Conservation (phyloP, 2,113 vertebrate species). For the Sander lucioperca region DNA sequence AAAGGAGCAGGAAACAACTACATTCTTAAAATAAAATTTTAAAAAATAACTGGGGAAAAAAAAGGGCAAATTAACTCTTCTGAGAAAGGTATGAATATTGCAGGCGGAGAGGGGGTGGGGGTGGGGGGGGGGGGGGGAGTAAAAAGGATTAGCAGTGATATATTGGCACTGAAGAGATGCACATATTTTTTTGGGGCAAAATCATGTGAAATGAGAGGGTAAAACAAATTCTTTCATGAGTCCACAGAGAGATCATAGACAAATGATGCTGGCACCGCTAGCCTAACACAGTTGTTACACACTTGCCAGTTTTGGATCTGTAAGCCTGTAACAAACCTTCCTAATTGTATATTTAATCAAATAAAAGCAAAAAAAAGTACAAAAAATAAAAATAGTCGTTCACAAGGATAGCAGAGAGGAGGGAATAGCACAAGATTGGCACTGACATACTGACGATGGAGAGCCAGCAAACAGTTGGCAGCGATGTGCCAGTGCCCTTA, state of each 20-base stretch:
- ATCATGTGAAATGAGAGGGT: conserved; percentile 28
- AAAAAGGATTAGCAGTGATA: conserved; percentile 21
- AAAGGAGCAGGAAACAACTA: not conserved
- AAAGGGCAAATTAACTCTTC: not conserved
- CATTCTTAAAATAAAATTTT: not conserved
- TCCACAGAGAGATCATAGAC: conserved; percentile 48
- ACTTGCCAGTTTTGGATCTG: conserved; percentile 42
- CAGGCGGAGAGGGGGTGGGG: no score
- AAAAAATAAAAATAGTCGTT: conserved; percentile 37
- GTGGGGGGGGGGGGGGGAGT: no score
- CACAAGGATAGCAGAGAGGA: conserved; percentile 12
- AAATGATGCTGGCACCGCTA: conserved; percentile 48
- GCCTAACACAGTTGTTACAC: conserved; percentile 8
- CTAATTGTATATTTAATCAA: conserved; percentile 59
- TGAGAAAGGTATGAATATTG: conserved; percentile 4
- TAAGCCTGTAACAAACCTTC: conserved; percentile 41
- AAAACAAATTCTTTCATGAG: conserved; percentile 45
- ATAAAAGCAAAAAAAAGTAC: conserved; percentile 31
- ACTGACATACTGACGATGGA: conserved; percentile 20
- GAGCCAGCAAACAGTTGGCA: conserved; percentile 41
- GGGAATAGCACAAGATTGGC: conserved; percentile 35
- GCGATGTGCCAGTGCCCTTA: not conserved
- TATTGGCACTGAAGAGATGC: conserved; percentile 6
- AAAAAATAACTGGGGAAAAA: not conserved
- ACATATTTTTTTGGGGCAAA: conserved; percentile 41